Percentiles rank a stretch among this genome's conserved stretches.
These are phyloP conservation scores for Oscheius sp. DNA, from an alignment of 2,888 invertebrate species.

Conservation along the genomic window DNA sequence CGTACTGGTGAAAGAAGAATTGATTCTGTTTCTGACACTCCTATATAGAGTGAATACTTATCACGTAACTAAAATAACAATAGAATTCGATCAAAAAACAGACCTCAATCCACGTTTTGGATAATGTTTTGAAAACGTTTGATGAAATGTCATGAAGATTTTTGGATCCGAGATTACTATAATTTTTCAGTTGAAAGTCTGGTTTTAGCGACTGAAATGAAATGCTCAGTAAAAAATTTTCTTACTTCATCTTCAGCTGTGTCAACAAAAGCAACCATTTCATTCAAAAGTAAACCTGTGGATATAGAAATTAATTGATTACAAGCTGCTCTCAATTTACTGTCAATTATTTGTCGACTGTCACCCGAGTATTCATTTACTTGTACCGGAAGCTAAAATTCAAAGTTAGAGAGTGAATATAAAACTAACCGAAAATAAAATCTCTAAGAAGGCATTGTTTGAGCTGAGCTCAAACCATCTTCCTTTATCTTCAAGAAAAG, in stretches of 20 bases:
- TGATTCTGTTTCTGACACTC: slow-evolving; percentile 94
- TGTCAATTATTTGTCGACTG: slow-evolving; percentile 93
- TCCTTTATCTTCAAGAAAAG: slow-evolving; percentile 43
- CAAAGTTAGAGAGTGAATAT: not conserved
- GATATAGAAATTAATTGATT: slow-evolving; percentile 61
- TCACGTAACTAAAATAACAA: slow-evolving; percentile 71
- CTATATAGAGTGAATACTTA: slow-evolving; percentile 92
- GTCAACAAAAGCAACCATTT: slow-evolving; percentile 49
- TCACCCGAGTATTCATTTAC: slow-evolving; percentile 90
- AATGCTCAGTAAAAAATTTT: not conserved
- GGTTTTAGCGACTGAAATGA: slow-evolving; percentile 38
- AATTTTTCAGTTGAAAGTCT: slow-evolving; percentile 42
- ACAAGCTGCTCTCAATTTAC: slow-evolving; percentile 80
- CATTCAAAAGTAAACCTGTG: slow-evolving; percentile 53
- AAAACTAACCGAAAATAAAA: slow-evolving; percentile 75
- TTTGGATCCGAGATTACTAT: slow-evolving; percentile 35
- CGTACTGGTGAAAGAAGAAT: slow-evolving; percentile 91
- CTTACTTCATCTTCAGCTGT: slow-evolving; percentile 51
- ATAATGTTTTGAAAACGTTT: slow-evolving; percentile 33
- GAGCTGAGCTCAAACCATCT: slow-evolving; percentile 86
- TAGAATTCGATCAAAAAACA: not conserved
- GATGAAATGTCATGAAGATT: slow-evolving; percentile 38
- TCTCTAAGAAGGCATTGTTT: slow-evolving; percentile 91
- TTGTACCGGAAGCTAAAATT: slow-evolving; percentile 88
- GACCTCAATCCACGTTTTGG: slow-evolving; percentile 25